Conservation (phyloP, 2,113 vertebrate genomes). For the Hemiscyllium ocellatum region DNA sequence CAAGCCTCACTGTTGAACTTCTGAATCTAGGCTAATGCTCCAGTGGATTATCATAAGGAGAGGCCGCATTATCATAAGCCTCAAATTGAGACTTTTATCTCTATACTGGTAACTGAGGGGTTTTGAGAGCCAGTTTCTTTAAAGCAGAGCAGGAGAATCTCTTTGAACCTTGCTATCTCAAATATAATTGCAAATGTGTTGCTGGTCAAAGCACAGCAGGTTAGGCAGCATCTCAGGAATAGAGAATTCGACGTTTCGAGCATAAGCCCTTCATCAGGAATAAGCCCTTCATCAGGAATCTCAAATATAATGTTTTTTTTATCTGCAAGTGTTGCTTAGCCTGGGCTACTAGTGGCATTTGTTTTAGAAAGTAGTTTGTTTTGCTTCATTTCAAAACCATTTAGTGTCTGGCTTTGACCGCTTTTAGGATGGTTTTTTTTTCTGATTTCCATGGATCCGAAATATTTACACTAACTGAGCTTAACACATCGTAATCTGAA, state of each 20-base stretch:
- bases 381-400: not conserved
- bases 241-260: too few relatives aligned
- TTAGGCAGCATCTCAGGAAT: too few relatives aligned
- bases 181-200: too few relatives aligned
- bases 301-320: not conserved
- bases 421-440: not conserved
- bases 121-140: not conserved
- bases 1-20: not conserved
- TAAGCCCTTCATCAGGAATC: too few relatives aligned
- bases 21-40: not conserved
- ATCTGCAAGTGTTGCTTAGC: not conserved
- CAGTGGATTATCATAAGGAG: not conserved
- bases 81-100: not conserved
- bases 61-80: not conserved
- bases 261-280: too few relatives aligned
- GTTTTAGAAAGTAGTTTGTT: not conserved
- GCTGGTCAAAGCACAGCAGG: too few relatives aligned
- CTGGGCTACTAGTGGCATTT: not conserved
- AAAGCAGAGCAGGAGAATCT: not conserved
- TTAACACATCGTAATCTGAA: not conserved
- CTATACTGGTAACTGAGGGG: not conserved
- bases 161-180: not conserved
- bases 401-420: not conserved
- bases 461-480: not conserved
- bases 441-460: not conserved